phyloP scores from a whole-genome alignment of 2,888 invertebrate genomes.

The Tetranychus piercei region DNA sequence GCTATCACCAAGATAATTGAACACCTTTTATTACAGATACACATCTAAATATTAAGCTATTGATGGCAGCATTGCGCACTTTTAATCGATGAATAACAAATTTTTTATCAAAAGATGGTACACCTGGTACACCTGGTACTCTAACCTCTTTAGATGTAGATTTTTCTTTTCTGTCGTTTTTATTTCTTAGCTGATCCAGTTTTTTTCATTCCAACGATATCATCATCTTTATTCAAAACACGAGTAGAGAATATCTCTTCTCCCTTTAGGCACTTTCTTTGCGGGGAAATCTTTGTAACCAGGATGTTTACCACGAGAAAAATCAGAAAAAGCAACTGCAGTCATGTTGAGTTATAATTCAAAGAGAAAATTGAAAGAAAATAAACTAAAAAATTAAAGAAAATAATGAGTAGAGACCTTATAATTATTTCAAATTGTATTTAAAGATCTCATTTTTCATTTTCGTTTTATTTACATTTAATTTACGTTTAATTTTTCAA shows the following conservation, averaged over 20 bases:
- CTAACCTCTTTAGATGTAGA: too few relatives aligned
- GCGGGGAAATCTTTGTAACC: not conserved
- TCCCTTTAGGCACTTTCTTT: not conserved
- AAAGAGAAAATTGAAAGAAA: too few relatives aligned
- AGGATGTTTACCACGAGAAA: slow-evolving; percentile 5
- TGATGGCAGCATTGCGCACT: slow-evolving; percentile 11
- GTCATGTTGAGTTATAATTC: too few relatives aligned
- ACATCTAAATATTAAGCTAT: slow-evolving; percentile 14
- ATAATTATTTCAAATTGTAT: too few relatives aligned
- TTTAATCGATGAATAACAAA: not conserved
- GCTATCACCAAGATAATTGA: slow-evolving; percentile 10
- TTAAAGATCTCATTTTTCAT: too few relatives aligned
- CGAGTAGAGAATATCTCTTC: slow-evolving; percentile 6
- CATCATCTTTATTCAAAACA: not conserved
- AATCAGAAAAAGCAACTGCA: slow-evolving; percentile 12
- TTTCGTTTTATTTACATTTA: too few relatives aligned
- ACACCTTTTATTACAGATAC: slow-evolving; percentile 17
- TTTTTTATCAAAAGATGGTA: not conserved
- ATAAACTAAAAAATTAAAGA: too few relatives aligned
- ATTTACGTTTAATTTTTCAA: too few relatives aligned
- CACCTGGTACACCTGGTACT: too few relatives aligned
- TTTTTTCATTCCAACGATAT: not conserved
- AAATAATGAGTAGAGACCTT: too few relatives aligned
- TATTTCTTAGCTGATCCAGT: too few relatives aligned
- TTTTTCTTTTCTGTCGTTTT: too few relatives aligned